Base-by-base conservation (phyloP, 2,113 vertebrate genomes). In the Halichoerus grypus region DNA sequence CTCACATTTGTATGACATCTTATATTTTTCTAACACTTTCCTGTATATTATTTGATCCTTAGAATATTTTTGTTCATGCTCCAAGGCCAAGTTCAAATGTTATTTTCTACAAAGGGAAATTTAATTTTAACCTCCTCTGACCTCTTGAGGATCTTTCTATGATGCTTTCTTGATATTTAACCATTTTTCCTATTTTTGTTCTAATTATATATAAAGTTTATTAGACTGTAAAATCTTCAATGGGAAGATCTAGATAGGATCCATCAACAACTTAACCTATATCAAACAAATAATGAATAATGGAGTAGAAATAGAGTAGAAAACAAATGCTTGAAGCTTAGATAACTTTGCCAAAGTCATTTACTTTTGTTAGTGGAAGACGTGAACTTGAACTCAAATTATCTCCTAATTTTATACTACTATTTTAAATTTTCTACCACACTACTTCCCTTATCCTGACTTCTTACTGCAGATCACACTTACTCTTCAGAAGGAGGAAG, bases 111-210 rank as follows among this genome's bases (percentile, higher is more conserved):
- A 94, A 57, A 72, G n/a, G 33, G 4, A 95, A 71, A 49, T 94
- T 92, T 92, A 84, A 94, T 84, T 94, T 95, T 94, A 92, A 91
- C 18, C 77, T 97, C 82, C 16, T 92, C 42, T 95, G 49, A 89
- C 19, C 14, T 72, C 39, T 87, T 87, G 14, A 92, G 53, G 61
- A 94, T 92, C 26, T 94, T 89, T 89, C 80, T 95, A 19, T 77
- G 53, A 94, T 24, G 24, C 2, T 67, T 2, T 87, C 19, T 71
- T 90, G 24, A 21, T 69, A 67, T 90, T 95, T 94, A 95, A 83
- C 76, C 9, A 82, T 22, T 86, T 81, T 96, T 94, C 49, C 57
- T 93, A 61, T 67, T 95, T 95, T 76, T 42, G 88, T 93, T 71
- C 22, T 71, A 96, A 82, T 94, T 94, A 63, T 95, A 67, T 67